Percentiles rank a stretch among this genome's conserved stretches.
These are phyloP conservation scores for Eubasilissa regina DNA, from an alignment of 1,140 invertebrate species.

Conservation along the genomic window DNA sequence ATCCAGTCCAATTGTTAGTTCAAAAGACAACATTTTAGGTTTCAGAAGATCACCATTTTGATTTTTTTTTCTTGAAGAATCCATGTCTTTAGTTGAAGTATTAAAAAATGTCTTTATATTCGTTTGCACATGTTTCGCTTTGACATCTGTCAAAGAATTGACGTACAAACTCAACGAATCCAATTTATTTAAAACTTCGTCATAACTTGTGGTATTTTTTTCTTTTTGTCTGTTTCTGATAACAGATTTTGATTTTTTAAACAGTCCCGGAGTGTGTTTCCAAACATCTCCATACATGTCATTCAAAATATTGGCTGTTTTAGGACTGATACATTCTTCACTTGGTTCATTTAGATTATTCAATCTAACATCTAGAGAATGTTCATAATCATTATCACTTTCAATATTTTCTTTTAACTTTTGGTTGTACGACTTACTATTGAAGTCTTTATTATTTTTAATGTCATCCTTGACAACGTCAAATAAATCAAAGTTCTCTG, in stretches of 20 bases:
- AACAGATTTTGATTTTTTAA: constrained; percentile 48
- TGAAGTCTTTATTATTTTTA: neutral
- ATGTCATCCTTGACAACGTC: neutral
- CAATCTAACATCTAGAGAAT: neutral
- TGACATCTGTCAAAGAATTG: constrained; percentile 22
- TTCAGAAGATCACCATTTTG: constrained; percentile 5
- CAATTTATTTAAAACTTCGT: constrained; percentile 46
- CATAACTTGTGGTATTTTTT: neutral
- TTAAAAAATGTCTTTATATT: constrained; percentile 12
- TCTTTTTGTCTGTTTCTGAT: constrained; percentile 29
- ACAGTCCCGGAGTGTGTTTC: constrained; percentile 55
- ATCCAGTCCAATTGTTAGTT: neutral
- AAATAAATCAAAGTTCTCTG: neutral
- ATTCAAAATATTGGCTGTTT: constrained; percentile 50
- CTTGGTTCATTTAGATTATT: neutral
- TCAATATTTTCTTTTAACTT: neutral
- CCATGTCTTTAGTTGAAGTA: constrained; percentile 23
- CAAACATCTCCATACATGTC: constrained; percentile 54
- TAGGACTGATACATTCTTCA: constrained; percentile 39
- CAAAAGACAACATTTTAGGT: constrained; percentile 32
- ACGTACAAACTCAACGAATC: constrained; percentile 42
- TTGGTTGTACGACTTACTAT: neutral
- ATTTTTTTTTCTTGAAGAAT: neutral
- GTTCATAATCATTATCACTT: neutral
- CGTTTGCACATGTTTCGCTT: constrained; percentile 12